Evolutionary conservation across 2,797 vertebrate species (phyloP).

Genomic region (Anguilla marmorata): DNA sequence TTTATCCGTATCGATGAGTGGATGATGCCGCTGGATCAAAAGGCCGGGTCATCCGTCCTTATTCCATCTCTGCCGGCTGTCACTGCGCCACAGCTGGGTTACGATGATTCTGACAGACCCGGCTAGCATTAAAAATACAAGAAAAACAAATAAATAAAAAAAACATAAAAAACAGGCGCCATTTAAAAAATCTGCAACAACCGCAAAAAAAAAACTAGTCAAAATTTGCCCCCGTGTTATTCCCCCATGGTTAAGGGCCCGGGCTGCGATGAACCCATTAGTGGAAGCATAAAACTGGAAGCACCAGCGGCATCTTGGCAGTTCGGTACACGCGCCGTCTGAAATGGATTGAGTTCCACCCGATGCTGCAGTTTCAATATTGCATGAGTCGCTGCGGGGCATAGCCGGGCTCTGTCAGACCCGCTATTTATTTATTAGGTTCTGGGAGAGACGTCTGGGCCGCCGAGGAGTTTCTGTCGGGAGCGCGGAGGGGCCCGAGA

Average conservation of each 20-base stretch:
- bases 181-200: conserved; percentile 15
- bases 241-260: neutral
- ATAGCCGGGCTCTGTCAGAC: neutral
- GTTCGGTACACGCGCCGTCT: neutral
- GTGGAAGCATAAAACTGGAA: neutral
- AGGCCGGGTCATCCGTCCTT: conserved; percentile 55
- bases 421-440: neutral
- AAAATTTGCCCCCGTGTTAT: neutral
- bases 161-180: neutral
- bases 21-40: conserved; percentile 46
- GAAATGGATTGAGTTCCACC: neutral
- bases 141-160: neutral
- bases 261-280: neutral
- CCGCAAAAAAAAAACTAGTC: neutral
- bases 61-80: conserved; percentile 48
- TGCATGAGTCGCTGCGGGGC: neutral
- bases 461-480: neutral
- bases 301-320: neutral
- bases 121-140: neutral
- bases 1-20: conserved; percentile 42
- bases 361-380: neutral
- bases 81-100: conserved; percentile 52
- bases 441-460: neutral
- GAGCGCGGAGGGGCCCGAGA: neutral
- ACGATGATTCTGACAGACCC: conserved; percentile 58